Percentiles rank a stretch among this genome's conserved stretches.
Evolutionary conservation across 2,113 vertebrate genomes (phyloP).

Genomic region (Echinops telfairi): DNA sequence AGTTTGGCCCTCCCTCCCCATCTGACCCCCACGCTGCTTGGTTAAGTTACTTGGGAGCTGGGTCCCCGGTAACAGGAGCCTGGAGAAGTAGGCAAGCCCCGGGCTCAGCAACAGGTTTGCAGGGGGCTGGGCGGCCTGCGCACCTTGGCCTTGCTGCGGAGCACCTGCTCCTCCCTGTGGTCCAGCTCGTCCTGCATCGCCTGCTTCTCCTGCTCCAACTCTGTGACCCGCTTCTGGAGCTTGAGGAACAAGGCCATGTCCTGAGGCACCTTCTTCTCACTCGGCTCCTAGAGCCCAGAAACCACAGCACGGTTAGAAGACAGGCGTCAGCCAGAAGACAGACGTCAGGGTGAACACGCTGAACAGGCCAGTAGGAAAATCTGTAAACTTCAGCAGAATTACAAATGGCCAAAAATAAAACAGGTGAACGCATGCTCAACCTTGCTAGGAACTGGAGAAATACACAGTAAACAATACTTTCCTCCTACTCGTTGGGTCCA

Average conservation of each 20-base stretch:
- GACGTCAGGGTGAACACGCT: not conserved
- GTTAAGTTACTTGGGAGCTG: not conserved
- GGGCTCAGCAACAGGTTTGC: not conserved
- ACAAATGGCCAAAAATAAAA: not conserved
- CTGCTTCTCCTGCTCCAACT: slow-evolving; percentile 98
- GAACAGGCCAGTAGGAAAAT: not conserved
- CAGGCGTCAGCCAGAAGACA: not conserved
- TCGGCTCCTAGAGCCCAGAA: slow-evolving; percentile 89
- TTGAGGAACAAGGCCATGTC: slow-evolving; percentile 99
- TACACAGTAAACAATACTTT: not conserved
- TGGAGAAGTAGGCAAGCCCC: not conserved
- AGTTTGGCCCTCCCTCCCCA: not conserved
- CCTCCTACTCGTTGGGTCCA: not conserved
- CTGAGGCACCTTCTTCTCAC: slow-evolving; percentile 91
- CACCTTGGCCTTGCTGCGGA: slow-evolving; percentile 95
- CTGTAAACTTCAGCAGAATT: not conserved
- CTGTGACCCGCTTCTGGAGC: slow-evolving; percentile 97
- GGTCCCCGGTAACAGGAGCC: not conserved
- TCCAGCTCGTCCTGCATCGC: slow-evolving; percentile 96
- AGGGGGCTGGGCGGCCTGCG: accelerated
- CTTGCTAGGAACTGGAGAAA: not conserved
- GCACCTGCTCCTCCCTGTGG: slow-evolving; percentile 95
- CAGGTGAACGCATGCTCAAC: not conserved
- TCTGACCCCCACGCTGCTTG: not conserved
- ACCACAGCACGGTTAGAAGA: slow-evolving; percentile 32